Evolutionary conservation across 2,888 invertebrate genomes (phyloP).

Genomic region (Salticus scenicus): DNA sequence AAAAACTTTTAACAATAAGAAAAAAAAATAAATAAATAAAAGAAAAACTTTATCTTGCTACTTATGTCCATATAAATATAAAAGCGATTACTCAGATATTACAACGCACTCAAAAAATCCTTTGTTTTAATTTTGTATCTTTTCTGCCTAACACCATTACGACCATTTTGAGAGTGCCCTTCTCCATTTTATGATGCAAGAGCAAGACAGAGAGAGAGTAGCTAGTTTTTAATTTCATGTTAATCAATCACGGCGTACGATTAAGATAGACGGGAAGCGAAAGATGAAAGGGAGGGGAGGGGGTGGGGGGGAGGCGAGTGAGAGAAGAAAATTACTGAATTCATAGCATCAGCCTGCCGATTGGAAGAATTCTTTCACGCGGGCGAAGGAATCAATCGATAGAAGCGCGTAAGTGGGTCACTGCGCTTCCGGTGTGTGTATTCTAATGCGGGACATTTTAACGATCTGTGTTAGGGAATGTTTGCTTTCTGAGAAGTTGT

Average conservation of each 20-base stretch:
- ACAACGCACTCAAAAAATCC: too few species aligned
- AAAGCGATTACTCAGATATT: too few species aligned
- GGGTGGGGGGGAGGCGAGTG: too few species aligned
- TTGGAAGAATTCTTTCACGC: conserved; percentile 26
- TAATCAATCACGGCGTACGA: not conserved
- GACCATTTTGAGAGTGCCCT: too few species aligned
- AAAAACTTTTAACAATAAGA: too few species aligned
- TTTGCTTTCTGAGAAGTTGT: not conserved
- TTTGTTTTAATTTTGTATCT: too few species aligned
- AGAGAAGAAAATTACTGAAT: too few species aligned
- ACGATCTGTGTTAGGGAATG: conserved; percentile 3
- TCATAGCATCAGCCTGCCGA: not conserved
- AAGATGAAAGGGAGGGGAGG: not conserved
- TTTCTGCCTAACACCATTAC: too few species aligned
- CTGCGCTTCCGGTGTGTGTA: conserved; percentile 33
- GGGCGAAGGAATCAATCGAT: conserved; percentile 50
- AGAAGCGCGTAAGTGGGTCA: conserved; percentile 57
- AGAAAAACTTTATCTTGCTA: too few species aligned
- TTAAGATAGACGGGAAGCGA: not conserved
- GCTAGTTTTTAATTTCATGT: not conserved
- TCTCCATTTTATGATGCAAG: too few species aligned
- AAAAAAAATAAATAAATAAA: too few species aligned
- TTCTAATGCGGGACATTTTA: conserved; percentile 8
- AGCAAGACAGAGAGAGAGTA: not conserved
- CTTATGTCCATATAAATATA: too few species aligned